A percentile compares a stretch with the other conserved stretches of the same genome.
Evolutionary conservation across 2,113 vertebrate genomes (phyloP).

Genomic region (Pteruthius melanotis): DNA sequence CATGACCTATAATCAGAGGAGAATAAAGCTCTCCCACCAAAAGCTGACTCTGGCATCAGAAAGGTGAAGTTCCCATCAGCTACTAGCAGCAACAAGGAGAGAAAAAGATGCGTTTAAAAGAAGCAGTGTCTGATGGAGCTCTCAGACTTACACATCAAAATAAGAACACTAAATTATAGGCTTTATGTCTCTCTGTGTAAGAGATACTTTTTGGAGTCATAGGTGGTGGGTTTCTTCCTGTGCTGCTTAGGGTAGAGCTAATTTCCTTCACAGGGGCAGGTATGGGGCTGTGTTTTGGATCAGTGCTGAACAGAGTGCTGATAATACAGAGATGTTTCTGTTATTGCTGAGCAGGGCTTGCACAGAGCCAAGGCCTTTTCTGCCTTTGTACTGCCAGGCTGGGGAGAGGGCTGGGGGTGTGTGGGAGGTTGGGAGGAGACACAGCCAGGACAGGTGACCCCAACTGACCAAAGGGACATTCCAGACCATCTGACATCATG

Average conservation of each 20-base stretch:
- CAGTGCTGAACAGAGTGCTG: background rate
- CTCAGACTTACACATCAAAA: background rate
- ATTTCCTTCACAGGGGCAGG: background rate
- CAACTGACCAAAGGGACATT: background rate
- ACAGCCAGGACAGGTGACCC: background rate
- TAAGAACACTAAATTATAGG: background rate
- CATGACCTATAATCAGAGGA: background rate
- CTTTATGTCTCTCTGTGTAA: background rate
- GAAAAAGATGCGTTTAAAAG: background rate
- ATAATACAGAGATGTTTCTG: background rate
- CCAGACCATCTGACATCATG: background rate
- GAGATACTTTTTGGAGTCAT: background rate
- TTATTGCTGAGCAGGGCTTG: background rate
- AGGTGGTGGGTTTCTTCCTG: background rate
- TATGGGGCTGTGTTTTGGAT: background rate
- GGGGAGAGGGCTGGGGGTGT: background rate
- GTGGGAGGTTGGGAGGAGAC: rapidly evolving
- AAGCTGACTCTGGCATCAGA: background rate
- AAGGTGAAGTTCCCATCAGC: background rate
- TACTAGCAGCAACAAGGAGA: background rate
- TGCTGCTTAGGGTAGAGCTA: background rate
- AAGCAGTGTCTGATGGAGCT: background rate
- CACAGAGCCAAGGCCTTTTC: background rate
- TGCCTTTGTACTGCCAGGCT: background rate
- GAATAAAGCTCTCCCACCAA: background rate